Conservation (phyloP, 2,888 invertebrate genomes). For the Diloba caeruleocephala region DNA sequence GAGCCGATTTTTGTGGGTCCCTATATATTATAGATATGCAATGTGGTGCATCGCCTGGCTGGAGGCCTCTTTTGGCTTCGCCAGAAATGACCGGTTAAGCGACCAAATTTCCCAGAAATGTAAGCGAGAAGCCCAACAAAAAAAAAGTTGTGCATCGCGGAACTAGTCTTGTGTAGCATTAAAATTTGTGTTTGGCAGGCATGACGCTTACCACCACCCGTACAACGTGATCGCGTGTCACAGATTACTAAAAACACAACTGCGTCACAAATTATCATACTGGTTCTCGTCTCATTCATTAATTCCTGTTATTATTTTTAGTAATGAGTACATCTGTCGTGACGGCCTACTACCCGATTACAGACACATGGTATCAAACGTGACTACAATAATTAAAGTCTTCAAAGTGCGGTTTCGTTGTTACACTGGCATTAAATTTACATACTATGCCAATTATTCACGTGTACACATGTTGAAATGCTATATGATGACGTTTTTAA, state of each 20-base stretch:
- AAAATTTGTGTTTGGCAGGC: too few species aligned
- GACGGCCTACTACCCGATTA: constrained; percentile 15
- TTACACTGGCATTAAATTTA: constrained; percentile 24
- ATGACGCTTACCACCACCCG: too few species aligned
- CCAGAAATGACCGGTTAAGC: too few species aligned
- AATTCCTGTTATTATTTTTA: constrained; percentile 21
- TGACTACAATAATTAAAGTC: constrained; percentile 46
- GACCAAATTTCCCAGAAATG: too few species aligned
- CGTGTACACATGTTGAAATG: constrained; percentile 7
- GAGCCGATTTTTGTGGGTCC: too few species aligned
- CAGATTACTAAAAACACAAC: constrained; percentile 1
- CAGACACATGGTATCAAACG: constrained; percentile 52
- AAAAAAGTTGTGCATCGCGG: too few species aligned
- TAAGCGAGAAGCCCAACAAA: too few species aligned
- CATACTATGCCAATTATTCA: constrained; percentile 12
- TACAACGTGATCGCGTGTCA: too few species aligned
- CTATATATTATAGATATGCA: too few species aligned
- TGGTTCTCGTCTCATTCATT: constrained; percentile 21
- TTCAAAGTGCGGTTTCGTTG: constrained; percentile 35
- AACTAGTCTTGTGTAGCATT: too few species aligned
- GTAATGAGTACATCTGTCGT: constrained; percentile 17
- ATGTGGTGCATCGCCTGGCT: too few species aligned
- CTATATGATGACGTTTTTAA: constrained; percentile 3
- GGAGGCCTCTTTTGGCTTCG: too few species aligned
- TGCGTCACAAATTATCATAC: constrained; percentile 14